Base-by-base conservation (phyloP, 1,140 invertebrate species). In the Psix sp. region DNA sequence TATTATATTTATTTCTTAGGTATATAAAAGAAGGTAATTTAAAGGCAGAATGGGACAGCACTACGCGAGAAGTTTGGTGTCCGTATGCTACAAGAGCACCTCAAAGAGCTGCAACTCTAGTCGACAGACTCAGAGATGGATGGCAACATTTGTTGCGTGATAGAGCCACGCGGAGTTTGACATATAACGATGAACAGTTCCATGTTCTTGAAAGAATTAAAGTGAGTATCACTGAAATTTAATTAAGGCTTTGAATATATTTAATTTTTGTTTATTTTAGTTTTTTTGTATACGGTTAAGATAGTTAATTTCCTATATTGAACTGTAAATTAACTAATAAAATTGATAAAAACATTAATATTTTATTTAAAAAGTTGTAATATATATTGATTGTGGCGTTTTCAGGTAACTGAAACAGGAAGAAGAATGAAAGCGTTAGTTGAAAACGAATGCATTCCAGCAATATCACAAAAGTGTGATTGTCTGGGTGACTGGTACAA, bases 111-210 rank as follows among this genome's bases (percentile, higher is more conserved):
- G 87, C 91, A 59, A 92, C 94, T 20, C 89, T 94, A 40, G 93
- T 95, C 0, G 92, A 93, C 74, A 90, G 94, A 59, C 86, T 97
- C 57, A 88, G 94, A 24, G 95, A 96, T 76, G 95, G 95, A 0
- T 97, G 96, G 95, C 95, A 96, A 85, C 94, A 96, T 89, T 88
- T 97, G 39, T 89, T 96, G 17, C 88, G 95, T 31, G 95, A 97
- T 88, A 89, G 95, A 76, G 94, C 94, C 14, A 95, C 94, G 6
- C 88, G 94, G 65, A 92, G 90, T 59, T 84, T 96, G 1, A 95
- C 95, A 0, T 96, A 95, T 82, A 96, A 97, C 81, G 95, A 97
- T 86, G 95, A 97, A 86, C 95, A 97, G 84, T 96, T 97, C 81
- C 95, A 97, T 86, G 92, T 96, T 35, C 86, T 97, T 40, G 95